A percentile compares a stretch with the other conserved stretches of the same genome.
These are phyloP conservation scores for Morone saxatilis DNA, from an alignment of 2,113 vertebrate genomes.

Conservation along the genomic window DNA sequence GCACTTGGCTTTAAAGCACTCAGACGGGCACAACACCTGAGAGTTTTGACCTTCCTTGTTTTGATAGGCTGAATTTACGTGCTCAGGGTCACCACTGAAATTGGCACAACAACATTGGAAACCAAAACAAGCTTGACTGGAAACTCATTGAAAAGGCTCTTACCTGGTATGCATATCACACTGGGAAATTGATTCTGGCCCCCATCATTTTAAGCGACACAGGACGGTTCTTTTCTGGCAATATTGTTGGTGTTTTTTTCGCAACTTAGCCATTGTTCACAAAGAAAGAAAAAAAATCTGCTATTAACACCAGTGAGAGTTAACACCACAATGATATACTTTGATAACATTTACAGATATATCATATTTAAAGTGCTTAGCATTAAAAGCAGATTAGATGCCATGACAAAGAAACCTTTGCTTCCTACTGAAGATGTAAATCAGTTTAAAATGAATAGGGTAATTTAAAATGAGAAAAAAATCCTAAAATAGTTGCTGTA, in stretches of 20 bases:
- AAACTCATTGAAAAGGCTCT: constrained; percentile 82
- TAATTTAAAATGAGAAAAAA: too few relatives aligned
- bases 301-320: neutral
- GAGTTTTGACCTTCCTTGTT: constrained; percentile 80
- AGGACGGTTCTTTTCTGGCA: constrained; percentile 33
- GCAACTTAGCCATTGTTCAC: constrained; percentile 44
- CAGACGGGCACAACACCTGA: constrained; percentile 72
- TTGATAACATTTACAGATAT: too few relatives aligned
- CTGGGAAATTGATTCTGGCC: constrained; percentile 76
- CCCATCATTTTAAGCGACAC: constrained; percentile 49
- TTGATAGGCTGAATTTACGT: constrained; percentile 68
- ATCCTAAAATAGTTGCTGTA: too few relatives aligned
- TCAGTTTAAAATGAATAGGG: too few relatives aligned
- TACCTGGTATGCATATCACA: constrained; percentile 81
- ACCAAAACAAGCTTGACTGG: constrained; percentile 84
- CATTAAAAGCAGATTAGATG: too few relatives aligned
- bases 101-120: constrained; percentile 74
- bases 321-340: neutral
- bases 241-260: constrained; percentile 30
- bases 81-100: constrained; percentile 75
- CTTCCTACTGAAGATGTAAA: neutral
- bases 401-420: neutral
- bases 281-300: constrained; percentile 9
- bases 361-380: too few relatives aligned
- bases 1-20: constrained; percentile 85